phyloP scores from a whole-genome alignment of 2,113 vertebrate species.

The Dipodomys stephensi region DNA sequence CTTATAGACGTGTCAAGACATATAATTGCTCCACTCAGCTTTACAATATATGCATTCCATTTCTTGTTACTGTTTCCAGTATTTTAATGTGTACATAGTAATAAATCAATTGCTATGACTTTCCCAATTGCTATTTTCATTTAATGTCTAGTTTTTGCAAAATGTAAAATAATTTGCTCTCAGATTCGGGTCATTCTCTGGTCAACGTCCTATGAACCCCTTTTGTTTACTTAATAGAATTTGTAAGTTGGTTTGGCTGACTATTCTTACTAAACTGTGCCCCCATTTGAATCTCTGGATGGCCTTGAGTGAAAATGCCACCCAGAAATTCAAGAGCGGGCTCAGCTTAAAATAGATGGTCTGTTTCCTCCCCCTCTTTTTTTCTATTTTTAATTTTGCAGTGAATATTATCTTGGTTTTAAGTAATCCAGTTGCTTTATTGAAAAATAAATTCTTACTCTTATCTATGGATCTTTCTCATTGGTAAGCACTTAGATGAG shows the following conservation, averaged over 20 bases:
- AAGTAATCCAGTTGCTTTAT: conserved; percentile 34
- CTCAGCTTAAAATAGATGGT: not conserved
- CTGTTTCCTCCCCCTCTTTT: no score
- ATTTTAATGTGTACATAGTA: not conserved
- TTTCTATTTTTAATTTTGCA: not conserved
- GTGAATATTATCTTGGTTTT: conserved; percentile 1
- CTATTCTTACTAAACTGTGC: not conserved
- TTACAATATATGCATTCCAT: not conserved
- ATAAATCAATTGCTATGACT: conserved; percentile 3
- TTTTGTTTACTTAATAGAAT: not conserved
- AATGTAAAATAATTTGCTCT: conserved; percentile 4
- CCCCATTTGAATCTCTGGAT: no score
- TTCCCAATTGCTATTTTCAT: not conserved
- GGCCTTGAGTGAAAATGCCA: not conserved
- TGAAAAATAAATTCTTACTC: conserved; percentile 22
- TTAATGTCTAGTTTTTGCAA: conserved; percentile 25
- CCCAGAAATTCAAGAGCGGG: not conserved
- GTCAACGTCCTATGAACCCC: not conserved
- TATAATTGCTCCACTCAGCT: not conserved
- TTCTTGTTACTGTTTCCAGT: not conserved
- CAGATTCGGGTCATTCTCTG: conserved; percentile 34
- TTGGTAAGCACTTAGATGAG: not conserved
- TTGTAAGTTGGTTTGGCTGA: not conserved
- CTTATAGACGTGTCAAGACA: not conserved
- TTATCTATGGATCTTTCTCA: not conserved